Percentiles rank a stretch among this genome's conserved stretches.
Conservation (phyloP, 1,140 invertebrate species). For the Varroa destructor region DNA sequence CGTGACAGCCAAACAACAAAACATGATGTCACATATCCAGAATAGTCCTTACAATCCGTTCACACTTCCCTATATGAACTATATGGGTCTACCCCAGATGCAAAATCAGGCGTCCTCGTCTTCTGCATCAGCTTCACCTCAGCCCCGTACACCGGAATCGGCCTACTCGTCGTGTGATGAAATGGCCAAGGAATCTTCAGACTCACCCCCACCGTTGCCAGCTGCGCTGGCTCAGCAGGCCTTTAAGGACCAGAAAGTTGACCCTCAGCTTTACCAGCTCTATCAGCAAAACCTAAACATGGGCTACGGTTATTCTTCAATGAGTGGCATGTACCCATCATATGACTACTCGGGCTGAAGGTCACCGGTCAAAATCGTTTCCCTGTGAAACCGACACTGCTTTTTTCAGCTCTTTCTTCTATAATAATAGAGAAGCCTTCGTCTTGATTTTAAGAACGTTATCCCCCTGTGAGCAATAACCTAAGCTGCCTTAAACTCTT, state of each 20-base stretch:
- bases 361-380: too few relatives aligned
- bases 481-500: too few relatives aligned
- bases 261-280: conserved; percentile 1
- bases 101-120: not conserved
- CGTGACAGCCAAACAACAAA: not conserved
- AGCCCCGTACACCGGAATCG: conserved; percentile 7
- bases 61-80: conserved; percentile 19
- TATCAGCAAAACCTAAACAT: conserved; percentile 4
- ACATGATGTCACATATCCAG: conserved; percentile 3
- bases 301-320: not conserved
- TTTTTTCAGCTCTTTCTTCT: too few relatives aligned
- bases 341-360: conserved; percentile 17
- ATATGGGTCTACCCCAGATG: conserved; percentile 1
- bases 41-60: conserved; percentile 22
- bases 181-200: conserved; percentile 10
- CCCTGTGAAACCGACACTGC: too few relatives aligned
- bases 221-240: not conserved
- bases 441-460: too few relatives aligned
- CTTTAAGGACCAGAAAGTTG: conserved; percentile 9
- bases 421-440: too few relatives aligned
- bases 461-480: too few relatives aligned
- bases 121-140: not conserved
- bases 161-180: conserved; percentile 19
- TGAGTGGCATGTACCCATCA: conserved; percentile 16
- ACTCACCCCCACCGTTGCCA: not conserved